Conservation (phyloP, 2,888 invertebrate genomes). For the Phyllotreta striolata region DNA sequence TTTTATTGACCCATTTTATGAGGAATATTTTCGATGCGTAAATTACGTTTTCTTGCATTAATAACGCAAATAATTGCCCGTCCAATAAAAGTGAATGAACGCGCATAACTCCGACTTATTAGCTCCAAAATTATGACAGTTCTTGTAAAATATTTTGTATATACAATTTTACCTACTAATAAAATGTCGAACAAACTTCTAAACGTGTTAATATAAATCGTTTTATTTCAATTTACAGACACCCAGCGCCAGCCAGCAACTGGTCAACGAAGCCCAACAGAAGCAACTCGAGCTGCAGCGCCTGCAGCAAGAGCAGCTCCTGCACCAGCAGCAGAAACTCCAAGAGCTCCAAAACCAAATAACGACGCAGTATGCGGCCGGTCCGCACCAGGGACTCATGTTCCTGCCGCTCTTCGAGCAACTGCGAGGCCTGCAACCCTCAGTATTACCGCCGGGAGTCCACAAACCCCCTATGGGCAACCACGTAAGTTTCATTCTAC, state of each 20-base stretch:
- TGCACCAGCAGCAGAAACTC: constrained; percentile 66
- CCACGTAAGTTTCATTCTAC: constrained; percentile 55
- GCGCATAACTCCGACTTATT: too few species aligned
- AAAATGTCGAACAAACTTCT: too few species aligned
- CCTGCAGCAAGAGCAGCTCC: constrained; percentile 68
- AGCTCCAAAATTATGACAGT: too few species aligned
- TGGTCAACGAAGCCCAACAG: constrained; percentile 65
- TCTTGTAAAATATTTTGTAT: too few species aligned
- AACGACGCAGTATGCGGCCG: constrained; percentile 64
- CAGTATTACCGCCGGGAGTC: constrained; percentile 53
- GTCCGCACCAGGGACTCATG: constrained; percentile 69
- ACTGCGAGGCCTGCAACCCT: constrained; percentile 60
- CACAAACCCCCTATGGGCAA: constrained; percentile 55
- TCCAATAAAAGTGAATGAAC: too few species aligned
- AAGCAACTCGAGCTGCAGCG: constrained; percentile 76
- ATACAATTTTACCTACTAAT: too few species aligned
- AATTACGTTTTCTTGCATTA: too few species aligned
- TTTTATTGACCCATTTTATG: too few species aligned
- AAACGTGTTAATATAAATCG: too few species aligned
- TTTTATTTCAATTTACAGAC: constrained; percentile 44
- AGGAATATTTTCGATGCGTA: too few species aligned
- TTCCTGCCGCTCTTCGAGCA: constrained; percentile 78
- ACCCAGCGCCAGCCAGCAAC: constrained; percentile 56
- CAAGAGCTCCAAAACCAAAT: constrained; percentile 70
- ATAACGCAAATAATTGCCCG: too few species aligned